Conservation (phyloP, 2,113 vertebrate genomes). For the Butorides virescens region DNA sequence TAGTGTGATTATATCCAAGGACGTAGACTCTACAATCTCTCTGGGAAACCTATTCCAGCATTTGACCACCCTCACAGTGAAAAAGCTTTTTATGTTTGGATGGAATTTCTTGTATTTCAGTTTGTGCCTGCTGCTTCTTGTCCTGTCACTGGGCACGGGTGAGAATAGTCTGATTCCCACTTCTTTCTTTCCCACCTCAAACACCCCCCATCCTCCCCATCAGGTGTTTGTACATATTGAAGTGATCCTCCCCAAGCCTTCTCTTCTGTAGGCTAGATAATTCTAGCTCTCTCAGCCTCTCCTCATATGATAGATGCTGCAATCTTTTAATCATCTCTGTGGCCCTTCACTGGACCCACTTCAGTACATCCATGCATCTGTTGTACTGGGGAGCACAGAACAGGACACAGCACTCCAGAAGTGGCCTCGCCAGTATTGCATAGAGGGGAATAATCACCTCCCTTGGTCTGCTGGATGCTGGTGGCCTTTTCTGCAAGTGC, state of each 20-base stretch:
- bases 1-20: background rate
- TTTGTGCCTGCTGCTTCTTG: background rate
- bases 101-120: background rate
- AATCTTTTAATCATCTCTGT: background rate
- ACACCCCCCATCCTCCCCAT: fast-evolving
- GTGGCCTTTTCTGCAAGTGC: background rate
- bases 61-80: background rate
- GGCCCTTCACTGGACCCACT: background rate
- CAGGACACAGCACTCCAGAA: background rate
- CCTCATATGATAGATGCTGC: background rate
- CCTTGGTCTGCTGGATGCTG: background rate
- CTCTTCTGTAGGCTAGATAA: background rate
- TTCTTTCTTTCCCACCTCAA: background rate
- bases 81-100: background rate
- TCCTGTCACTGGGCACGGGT: background rate
- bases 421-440: background rate
- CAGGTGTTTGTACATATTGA: background rate
- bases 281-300: background rate
- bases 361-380: background rate
- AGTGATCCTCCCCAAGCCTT: background rate
- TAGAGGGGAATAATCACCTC: background rate
- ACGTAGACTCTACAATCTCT: background rate
- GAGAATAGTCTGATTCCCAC: background rate
- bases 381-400: background rate
- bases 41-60: background rate